Evolutionary conservation across 1,140 invertebrate species (phyloP).

Genomic region (Drosophila miranda): DNA sequence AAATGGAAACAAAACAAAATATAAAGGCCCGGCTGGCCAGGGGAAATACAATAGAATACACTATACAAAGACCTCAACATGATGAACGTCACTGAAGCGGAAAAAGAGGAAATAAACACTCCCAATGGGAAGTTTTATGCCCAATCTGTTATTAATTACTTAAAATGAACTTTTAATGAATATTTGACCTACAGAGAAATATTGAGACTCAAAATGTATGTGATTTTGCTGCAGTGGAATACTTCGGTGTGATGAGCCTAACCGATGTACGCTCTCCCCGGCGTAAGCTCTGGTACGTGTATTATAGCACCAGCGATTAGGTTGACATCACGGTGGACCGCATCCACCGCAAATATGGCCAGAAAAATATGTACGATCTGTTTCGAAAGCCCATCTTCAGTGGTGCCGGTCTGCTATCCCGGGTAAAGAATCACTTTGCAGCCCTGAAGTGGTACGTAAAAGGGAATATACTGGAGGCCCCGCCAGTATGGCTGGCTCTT

Average conservation of each 20-base stretch:
- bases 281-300: slow-evolving; percentile 62
- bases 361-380: slow-evolving; percentile 63
- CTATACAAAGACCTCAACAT: neutral
- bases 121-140: slow-evolving; percentile 12
- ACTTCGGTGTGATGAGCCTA: slow-evolving; percentile 54
- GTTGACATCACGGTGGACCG: slow-evolving; percentile 45
- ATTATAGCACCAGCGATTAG: slow-evolving; percentile 36
- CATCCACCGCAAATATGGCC: slow-evolving; percentile 59
- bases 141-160: neutral
- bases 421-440: slow-evolving; percentile 52
- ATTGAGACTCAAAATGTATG: slow-evolving; percentile 9
- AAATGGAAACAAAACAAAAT: neutral
- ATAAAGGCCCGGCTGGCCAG: slow-evolving; percentile 3
- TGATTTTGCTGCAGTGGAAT: slow-evolving; percentile 39
- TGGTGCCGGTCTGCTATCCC: slow-evolving; percentile 35
- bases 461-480: slow-evolving; percentile 61
- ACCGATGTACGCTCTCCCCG: slow-evolving; percentile 41
- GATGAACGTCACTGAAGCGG: slow-evolving; percentile 3
- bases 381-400: slow-evolving; percentile 56
- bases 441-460: slow-evolving; percentile 56
- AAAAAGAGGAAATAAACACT: neutral
- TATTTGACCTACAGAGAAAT: neutral
- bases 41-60: neutral
- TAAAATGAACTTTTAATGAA: neutral
- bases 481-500: no score